Evolutionary conservation across 35 echinoderm and acorn worm genomes (phyloP).

Genomic region (Diadema setosum): DNA sequence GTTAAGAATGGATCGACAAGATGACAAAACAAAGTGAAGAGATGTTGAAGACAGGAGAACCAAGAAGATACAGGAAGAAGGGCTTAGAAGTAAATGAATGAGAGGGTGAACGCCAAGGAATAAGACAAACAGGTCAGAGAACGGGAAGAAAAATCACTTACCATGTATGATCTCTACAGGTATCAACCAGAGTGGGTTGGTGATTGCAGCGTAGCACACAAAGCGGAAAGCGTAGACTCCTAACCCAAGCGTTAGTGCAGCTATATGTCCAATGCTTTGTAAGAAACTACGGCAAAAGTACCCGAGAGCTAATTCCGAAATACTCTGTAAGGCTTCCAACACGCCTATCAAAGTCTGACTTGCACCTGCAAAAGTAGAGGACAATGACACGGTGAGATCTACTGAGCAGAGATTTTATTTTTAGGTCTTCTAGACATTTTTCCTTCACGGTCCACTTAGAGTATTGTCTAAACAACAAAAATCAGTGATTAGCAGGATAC

Average conservation of each 20-base stretch:
- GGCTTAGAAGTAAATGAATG: not conserved
- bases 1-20: not conserved
- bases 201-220: constrained; percentile 50
- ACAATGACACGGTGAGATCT: no score
- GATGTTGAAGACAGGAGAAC: no score
- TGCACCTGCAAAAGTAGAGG: constrained; percentile 36
- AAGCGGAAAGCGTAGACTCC: constrained; percentile 53
- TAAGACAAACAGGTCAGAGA: not conserved
- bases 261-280: constrained; percentile 30
- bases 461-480: no score
- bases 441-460: no score
- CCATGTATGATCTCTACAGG: constrained; percentile 68
- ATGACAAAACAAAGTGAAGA: not conserved
- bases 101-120: not conserved
- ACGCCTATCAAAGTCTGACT: constrained; percentile 52
- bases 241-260: constrained; percentile 25
- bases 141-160: not conserved
- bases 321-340: constrained; percentile 37
- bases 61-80: no score
- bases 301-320: constrained; percentile 40
- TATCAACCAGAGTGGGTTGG: constrained; percentile 61
- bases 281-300: constrained; percentile 44
- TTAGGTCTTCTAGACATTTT: no score
- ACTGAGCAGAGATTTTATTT: no score
- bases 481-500: no score